Evolutionary conservation across 2,113 vertebrate genomes (phyloP), one percentile per base, ranked within the genome.

Genomic region (Hemiprocne comata): DNA sequence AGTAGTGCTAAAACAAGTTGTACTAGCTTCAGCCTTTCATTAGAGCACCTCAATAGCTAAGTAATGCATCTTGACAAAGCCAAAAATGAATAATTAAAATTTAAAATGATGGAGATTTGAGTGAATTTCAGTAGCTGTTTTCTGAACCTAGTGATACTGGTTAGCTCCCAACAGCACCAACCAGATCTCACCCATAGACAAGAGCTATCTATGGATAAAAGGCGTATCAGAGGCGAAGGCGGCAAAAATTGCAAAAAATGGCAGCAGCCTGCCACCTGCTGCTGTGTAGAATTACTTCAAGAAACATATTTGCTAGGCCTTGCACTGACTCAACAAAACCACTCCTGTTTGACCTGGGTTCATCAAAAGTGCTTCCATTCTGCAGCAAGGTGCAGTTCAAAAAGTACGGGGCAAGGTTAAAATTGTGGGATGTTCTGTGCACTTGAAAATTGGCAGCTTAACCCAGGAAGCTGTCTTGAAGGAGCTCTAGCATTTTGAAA

Each of bases 251-350:
- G 62, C 25, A 66, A 72, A 75, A 93, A 48, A 40, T 62, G 73
- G 79, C 53, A 34, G 33, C 87, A 93, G 73, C n/a, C 95, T 95
- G 97, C 97, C 97, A 95, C 60, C 98, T 98, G 95, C 95, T 76
- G 70, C 71, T 60, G 20, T 12, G 29, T 17, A 60, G 74, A 83
- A 94, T 90, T 60, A 89, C 85, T 94, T 55, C 86, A 57, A 11
- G 23, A 50, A 78, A 40, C 8, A 0, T 17, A 4, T 38, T 66
- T 67, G 28, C 23, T 17, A 12, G 65, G 50, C 51, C 26, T 65
- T 17, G 13, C 4, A 36, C 62, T 11, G 64, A 25, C 25, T 53
- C 57, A 18, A 34, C 38, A 80, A 18, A 67, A 54, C 3, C 17
- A 7, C 13, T 7, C 8, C 21, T 7, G 3, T 1, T 29, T 9